These are phyloP conservation scores for Drosophila orosa DNA, from an alignment of 1,140 invertebrate species.

Conservation along the genomic window DNA sequence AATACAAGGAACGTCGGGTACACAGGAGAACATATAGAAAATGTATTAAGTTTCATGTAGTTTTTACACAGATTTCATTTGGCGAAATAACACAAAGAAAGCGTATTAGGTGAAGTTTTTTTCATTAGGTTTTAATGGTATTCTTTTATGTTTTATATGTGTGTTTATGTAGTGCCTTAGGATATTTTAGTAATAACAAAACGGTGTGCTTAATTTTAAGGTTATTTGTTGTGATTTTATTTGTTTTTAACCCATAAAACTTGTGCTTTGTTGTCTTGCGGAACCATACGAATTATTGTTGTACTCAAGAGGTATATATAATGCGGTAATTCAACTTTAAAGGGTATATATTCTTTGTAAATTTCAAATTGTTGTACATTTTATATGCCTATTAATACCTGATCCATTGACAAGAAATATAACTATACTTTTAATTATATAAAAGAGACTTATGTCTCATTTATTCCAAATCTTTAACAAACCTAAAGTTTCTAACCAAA, in stretches of 20 bases:
- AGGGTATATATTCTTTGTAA: background rate
- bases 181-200: slow-evolving; percentile 43
- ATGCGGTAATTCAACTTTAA: background rate
- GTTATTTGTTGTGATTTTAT: slow-evolving; percentile 20
- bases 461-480: background rate
- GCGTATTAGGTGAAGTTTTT: slow-evolving; percentile 18
- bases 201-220: slow-evolving; percentile 22
- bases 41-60: slow-evolving; percentile 60
- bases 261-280: slow-evolving; percentile 37
- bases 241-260: slow-evolving; percentile 29
- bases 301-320: slow-evolving; percentile 3
- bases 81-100: slow-evolving; percentile 25
- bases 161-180: slow-evolving; percentile 5
- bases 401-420: background rate
- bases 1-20: slow-evolving; percentile 44
- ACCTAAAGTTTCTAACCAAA: background rate
- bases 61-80: slow-evolving; percentile 34
- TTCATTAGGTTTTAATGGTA: slow-evolving; percentile 7
- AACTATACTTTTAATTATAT: background rate
- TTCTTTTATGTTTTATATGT: slow-evolving; percentile 11
- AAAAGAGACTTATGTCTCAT: background rate
- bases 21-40: slow-evolving; percentile 59
- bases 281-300: slow-evolving; percentile 14
- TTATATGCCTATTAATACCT: background rate
- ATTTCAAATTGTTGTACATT: slow-evolving; percentile 45